A percentile compares a stretch with the other conserved stretches of the same genome.
These are phyloP conservation scores for Acanthacorydalis orientalis DNA, from an alignment of 2,888 invertebrate species.

Conservation along the genomic window DNA sequence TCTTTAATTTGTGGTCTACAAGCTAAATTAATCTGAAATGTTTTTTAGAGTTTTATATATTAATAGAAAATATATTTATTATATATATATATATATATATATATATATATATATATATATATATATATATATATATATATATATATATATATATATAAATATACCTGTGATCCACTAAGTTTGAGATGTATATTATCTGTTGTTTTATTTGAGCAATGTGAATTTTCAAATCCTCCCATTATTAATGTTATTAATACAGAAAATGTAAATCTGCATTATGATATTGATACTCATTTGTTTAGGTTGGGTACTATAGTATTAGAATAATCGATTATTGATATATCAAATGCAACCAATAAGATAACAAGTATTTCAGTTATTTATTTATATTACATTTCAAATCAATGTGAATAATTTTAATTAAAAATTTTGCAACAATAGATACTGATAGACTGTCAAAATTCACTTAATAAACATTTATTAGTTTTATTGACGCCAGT, in stretches of 20 bases:
- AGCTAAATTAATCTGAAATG: constrained; percentile 8
- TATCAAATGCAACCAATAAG: background rate
- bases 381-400: too few species aligned
- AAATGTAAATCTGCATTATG: background rate
- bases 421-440: too few species aligned
- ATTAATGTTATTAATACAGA: background rate
- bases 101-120: too few species aligned
- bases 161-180: constrained; percentile 15
- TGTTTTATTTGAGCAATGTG: constrained; percentile 8
- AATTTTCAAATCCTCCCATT: constrained; percentile 3
- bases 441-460: too few species aligned
- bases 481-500: too few species aligned
- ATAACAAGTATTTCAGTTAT: too few species aligned
- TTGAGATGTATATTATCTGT: constrained; percentile 12
- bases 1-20: constrained; percentile 6
- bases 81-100: constrained; percentile 1
- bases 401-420: too few species aligned
- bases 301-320: background rate
- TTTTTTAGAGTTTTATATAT: background rate
- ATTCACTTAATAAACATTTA: too few species aligned
- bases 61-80: background rate
- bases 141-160: too few species aligned
- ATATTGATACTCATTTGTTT: background rate
- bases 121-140: too few species aligned
- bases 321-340: background rate